These are phyloP conservation scores for Ectropis crepuscularia DNA, from an alignment of 2,888 invertebrate genomes.

Conservation along the genomic window DNA sequence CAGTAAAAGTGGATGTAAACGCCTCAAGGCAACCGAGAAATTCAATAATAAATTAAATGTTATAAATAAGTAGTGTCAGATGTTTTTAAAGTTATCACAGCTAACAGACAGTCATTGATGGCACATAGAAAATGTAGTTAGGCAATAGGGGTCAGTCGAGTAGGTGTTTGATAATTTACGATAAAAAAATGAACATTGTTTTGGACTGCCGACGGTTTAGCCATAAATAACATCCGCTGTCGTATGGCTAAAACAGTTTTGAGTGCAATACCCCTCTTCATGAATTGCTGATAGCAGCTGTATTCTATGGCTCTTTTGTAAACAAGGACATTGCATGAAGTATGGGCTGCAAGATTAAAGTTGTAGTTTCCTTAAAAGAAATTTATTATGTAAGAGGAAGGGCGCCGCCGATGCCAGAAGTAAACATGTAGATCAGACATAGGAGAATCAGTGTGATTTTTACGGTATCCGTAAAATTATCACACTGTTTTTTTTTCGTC, in stretches of 20 bases:
- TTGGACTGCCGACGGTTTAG: conserved; percentile 44
- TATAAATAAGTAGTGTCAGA: no score
- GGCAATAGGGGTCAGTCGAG: no score
- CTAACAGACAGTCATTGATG: not conserved
- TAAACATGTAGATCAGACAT: conserved; percentile 3
- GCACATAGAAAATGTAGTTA: no score
- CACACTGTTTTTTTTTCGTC: no score
- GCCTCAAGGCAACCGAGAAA: no score
- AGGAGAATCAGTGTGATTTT: not conserved
- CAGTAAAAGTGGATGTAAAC: no score
- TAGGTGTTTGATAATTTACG: not conserved
- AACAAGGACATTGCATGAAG: conserved; percentile 68
- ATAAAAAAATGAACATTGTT: conserved; percentile 33
- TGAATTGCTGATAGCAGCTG: conserved; percentile 74
- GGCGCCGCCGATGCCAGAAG: conserved; percentile 9
- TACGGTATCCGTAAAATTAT: no score
- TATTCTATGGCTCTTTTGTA: conserved; percentile 62
- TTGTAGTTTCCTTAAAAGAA: conserved; percentile 46
- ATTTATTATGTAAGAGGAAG: conserved; percentile 41
- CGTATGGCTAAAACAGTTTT: conserved; percentile 58
- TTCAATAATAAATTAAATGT: no score
- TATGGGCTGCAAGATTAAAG: conserved; percentile 41
- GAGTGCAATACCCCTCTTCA: conserved; percentile 55
- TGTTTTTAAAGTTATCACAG: not conserved
- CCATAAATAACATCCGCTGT: conserved; percentile 57